Base-by-base conservation (phyloP, 1,140 invertebrate species). In the Diorhabda elongata region DNA sequence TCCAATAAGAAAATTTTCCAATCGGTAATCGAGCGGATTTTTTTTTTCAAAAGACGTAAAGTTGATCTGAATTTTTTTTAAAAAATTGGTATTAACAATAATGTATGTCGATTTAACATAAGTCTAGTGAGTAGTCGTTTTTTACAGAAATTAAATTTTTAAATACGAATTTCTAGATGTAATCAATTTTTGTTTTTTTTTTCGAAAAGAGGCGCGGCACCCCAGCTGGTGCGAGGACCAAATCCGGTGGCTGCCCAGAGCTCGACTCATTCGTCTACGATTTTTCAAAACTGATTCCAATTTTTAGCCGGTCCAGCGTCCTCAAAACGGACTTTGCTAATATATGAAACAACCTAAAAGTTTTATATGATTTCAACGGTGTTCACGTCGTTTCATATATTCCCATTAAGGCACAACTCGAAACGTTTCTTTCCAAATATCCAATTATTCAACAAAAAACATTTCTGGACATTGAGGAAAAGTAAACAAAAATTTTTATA, bases 171-270 rank as follows among this genome's bases (percentile, higher is more conserved):
- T 72, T 69, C 58, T 76, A 76, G 70, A 72, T 76, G 77, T 77
- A 76, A 72, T 77, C 72, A 72, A 26, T 26, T 26, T 26, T 26
- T 26, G 26, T 26, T 26, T 26, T 26, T 26, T 26, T 76, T 72
- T 9, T 58, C 61, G 47, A 52, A 70, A 71, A 73, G 76, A 77
- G 76, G 73, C 76, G 74, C 75, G 73, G 77, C 77, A 77, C 78
- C 77, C 73, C 71, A 78, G 79, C 79, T 80, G 79, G 79, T 80
- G 78, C 75, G 79, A 79, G 79, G 79, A 80, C 79, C 79, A 80
- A 80, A 26, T 26, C 73, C 66, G 74, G 72, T 78, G 76, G 75
- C 77, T 79, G 76, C 75, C 47, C 75, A 77, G 73, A 76, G 75
- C 76, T 78, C 77, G 76, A 78, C 76, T 75, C 74, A 74, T 75